A percentile compares a stretch with the other conserved stretches of the same genome.
These are phyloP conservation scores for Ammodytes marinus DNA, from an alignment of 2,113 vertebrate genomes.

Conservation along the genomic window DNA sequence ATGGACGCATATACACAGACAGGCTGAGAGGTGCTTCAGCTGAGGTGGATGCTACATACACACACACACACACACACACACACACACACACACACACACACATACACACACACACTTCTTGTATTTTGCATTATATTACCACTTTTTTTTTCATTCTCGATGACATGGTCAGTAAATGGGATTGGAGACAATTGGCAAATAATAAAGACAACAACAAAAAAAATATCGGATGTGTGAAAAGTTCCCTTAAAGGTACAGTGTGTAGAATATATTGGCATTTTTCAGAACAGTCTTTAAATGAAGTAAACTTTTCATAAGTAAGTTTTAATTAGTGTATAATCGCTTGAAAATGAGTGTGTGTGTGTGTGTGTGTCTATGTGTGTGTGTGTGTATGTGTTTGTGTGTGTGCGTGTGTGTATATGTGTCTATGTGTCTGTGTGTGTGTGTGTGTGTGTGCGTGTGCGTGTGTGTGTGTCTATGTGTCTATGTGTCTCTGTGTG, in stretches of 20 bases:
- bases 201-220: neutral
- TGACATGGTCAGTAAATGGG: neutral
- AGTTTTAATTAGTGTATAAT: neutral
- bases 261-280: too few relatives aligned
- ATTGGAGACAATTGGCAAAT: neutral
- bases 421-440: too few relatives aligned
- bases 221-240: too few relatives aligned
- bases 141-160: neutral
- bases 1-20: constrained; percentile 32
- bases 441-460: neutral
- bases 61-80: neutral
- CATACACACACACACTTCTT: neutral
- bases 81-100: neutral
- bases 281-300: too few relatives aligned
- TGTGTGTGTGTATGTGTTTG: too few relatives aligned
- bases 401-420: too few relatives aligned
- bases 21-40: constrained; percentile 38
- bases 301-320: too few relatives aligned
- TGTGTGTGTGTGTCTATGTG: too few relatives aligned
- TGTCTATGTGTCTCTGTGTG: neutral
- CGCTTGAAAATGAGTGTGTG: too few relatives aligned
- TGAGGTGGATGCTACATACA: constrained; percentile 23
- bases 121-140: neutral
- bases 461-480: neutral
- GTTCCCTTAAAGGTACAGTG: too few relatives aligned